Conservation (phyloP, 2,113 vertebrate species). For the Onychorhynchus coronatus region DNA sequence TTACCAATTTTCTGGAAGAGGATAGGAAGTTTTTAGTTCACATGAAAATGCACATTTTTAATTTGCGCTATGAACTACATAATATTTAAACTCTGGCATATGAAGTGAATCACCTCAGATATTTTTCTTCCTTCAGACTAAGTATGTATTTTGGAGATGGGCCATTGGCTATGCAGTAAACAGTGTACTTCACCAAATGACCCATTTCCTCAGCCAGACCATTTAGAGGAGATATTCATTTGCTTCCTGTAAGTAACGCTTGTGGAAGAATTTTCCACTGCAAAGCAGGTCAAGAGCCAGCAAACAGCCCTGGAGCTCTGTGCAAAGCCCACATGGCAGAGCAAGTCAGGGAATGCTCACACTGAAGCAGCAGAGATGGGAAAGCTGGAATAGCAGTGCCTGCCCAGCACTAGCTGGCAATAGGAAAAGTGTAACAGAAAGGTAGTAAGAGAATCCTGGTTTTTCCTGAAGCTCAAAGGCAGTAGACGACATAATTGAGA, state of each 20-base stretch:
- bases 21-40: not conserved
- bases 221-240: slow-evolving; percentile 36
- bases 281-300: not conserved
- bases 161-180: slow-evolving; percentile 37
- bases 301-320: not conserved
- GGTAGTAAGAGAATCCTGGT: not conserved
- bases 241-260: slow-evolving; percentile 31
- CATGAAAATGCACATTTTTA: not conserved
- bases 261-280: slow-evolving; percentile 57
- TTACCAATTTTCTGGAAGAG: not conserved
- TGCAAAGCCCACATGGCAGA: not conserved
- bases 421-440: not conserved
- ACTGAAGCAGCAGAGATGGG: not conserved
- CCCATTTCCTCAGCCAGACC: slow-evolving; percentile 36
- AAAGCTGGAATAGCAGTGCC: not conserved
- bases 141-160: slow-evolving; percentile 43
- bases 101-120: not conserved
- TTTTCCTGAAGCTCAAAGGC: not conserved
- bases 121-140: slow-evolving; percentile 38
- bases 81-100: not conserved
- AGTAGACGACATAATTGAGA: not conserved
- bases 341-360: not conserved
- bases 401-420: not conserved
- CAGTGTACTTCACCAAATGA: slow-evolving; percentile 38
- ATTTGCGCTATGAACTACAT: not conserved